Base-by-base conservation (phyloP, 1,140 invertebrate genomes). In the Belonocnema kinseyi region DNA sequence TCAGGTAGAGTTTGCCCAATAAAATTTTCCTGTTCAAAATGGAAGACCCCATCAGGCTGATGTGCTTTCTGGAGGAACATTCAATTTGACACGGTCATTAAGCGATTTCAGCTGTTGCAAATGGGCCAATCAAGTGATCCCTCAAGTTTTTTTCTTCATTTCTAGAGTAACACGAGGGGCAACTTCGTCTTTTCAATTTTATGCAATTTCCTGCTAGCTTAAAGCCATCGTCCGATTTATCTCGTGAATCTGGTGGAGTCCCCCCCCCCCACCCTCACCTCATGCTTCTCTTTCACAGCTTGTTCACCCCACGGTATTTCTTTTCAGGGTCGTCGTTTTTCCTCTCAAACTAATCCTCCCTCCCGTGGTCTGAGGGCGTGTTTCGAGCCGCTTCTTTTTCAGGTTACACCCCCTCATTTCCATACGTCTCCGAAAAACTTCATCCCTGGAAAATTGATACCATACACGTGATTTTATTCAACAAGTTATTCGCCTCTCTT, bases 151-250 rank as follows among this genome's bases (percentile, higher is more conserved):
- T 61, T 66, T 66, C n/a, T 16, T 40, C n/a, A 8, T 3, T 66
- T 66, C 46, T 50, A 56, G 50, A 72, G 50, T 46, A 66, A 46
- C 61, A 66, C 61, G 33, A 66, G 61, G 33, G 72, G 50, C 75
- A 40, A 66, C 16, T 21, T 76, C 52, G 75, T 77, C 74, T 77
- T 80, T 80, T 77, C 72, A 74, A 80, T 80, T 80, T 80, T 80
- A 80, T 80, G 78, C 78, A 80, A 80, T 80, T 80, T 80, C 75
- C 77, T 77, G 74, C 72, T 70, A 76, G 78, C 78, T 80, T 74
- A 74, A 76, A 80, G 78, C 74, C 76, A 71, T 66, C 66, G 71
- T 73, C 79, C 66, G 76, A 77, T 80, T 80, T 73, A 80, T 66
- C 61, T 66, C 61, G 61, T 66, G 26, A 40, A 66, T 66, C 26